These are phyloP conservation scores for Phylloscopus collybita DNA, from an alignment of 2,797 vertebrate genomes.

Conservation along the genomic window DNA sequence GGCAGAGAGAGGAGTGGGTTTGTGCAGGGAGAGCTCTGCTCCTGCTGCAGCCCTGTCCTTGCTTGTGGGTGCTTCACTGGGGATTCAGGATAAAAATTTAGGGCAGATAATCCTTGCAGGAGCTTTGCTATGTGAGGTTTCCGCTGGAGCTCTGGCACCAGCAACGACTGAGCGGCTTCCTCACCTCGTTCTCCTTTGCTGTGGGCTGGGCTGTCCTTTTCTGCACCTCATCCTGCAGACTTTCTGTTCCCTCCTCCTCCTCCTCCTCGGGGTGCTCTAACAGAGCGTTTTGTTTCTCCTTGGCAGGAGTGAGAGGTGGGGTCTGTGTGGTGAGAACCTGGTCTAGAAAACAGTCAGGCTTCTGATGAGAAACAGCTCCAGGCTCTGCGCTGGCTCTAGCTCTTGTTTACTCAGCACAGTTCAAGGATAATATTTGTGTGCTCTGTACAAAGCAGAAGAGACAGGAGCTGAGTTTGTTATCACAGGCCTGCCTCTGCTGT, in stretches of 20 bases:
- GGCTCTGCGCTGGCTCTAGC: background rate
- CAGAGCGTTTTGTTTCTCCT: background rate
- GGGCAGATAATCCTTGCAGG: background rate
- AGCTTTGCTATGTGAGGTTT: background rate
- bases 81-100: background rate
- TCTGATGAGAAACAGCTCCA: constrained; percentile 38
- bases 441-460: background rate
- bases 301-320: constrained; percentile 34
- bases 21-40: background rate
- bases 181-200: constrained; percentile 89
- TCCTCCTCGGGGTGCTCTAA: background rate
- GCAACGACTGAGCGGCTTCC: background rate
- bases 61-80: accelerated
- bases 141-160: background rate
- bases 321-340: constrained; percentile 53
- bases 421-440: background rate
- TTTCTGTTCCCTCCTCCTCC: constrained; percentile 43
- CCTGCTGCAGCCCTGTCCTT: background rate
- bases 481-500: background rate
- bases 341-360: constrained; percentile 75
- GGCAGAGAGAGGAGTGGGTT: background rate
- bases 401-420: background rate
- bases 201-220: constrained; percentile 79
- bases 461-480: background rate
- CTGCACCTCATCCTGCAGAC: constrained; percentile 74